These are phyloP conservation scores for Pedicia rivosa DNA, from an alignment of 2,888 invertebrate species.

Conservation along the genomic window DNA sequence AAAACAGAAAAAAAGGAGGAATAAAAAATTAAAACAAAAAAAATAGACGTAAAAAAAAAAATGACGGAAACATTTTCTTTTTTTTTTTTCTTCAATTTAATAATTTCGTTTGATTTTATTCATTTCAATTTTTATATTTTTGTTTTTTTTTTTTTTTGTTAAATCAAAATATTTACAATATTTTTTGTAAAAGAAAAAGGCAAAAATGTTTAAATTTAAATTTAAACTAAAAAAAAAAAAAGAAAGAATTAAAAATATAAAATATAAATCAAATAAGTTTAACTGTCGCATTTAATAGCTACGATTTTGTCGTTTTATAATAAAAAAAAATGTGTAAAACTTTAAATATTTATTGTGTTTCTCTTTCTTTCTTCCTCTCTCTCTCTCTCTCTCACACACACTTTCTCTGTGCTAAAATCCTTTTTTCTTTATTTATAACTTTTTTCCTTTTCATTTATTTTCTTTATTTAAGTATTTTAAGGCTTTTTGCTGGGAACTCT, in stretches of 20 bases:
- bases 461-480: too few species aligned
- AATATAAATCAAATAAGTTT: too few species aligned
- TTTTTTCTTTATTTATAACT: too few species aligned
- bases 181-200: not conserved
- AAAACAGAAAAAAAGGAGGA: not conserved
- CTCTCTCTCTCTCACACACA: too few species aligned
- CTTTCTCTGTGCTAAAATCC: too few species aligned
- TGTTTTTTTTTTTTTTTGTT: conserved; percentile 2
- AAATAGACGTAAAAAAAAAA: not conserved
- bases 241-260: conserved; percentile 2
- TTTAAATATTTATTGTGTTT: too few species aligned
- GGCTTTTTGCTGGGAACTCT: too few species aligned
- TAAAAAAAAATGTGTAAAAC: conserved; percentile 6
- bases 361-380: too few species aligned
- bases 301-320: conserved; percentile 6
- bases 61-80: too few species aligned
- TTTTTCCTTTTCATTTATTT: too few species aligned
- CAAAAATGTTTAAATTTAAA: conserved; percentile 3
- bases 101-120: conserved; percentile 1
- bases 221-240: conserved; percentile 4
- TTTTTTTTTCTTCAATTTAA: not conserved
- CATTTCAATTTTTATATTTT: too few species aligned
- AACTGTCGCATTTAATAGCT: conserved; percentile 5
- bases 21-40: not conserved
- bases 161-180: not conserved